Evolutionary conservation across 2,888 invertebrate species (phyloP).

Genomic region (Barypeithes pellucidus): DNA sequence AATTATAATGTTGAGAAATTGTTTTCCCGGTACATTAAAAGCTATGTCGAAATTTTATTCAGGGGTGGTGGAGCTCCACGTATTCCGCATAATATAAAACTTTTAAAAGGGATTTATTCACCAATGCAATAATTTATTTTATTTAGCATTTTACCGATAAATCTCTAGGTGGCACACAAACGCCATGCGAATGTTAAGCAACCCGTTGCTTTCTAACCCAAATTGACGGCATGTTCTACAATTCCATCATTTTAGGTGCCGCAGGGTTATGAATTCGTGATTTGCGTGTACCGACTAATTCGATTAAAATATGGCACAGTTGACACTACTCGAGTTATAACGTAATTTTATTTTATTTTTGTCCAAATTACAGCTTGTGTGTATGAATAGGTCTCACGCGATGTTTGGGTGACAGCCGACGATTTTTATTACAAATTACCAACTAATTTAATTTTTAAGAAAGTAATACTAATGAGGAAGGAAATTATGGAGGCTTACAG

Average conservation of each 20-base stretch:
- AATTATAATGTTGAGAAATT: no score
- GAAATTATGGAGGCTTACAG: neutral
- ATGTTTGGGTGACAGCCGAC: constrained; percentile 8
- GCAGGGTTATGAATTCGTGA: constrained; percentile 48
- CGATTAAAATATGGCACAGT: constrained; percentile 46
- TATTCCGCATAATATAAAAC: constrained; percentile 34
- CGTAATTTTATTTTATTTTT: constrained; percentile 46
- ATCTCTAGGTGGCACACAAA: constrained; percentile 35
- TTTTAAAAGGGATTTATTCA: constrained; percentile 14
- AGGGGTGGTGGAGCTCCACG: neutral
- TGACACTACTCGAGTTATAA: constrained; percentile 49
- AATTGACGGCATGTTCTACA: constrained; percentile 27
- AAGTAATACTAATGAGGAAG: neutral
- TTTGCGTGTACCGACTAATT: constrained; percentile 51
- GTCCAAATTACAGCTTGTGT: constrained; percentile 34
- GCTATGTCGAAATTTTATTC: no score
- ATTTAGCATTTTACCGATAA: constrained; percentile 46
- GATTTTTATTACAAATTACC: constrained; percentile 10
- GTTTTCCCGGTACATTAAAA: no score
- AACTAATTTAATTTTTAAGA: constrained; percentile 3
- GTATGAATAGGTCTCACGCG: constrained; percentile 38
- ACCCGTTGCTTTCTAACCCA: constrained; percentile 23
- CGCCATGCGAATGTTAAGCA: constrained; percentile 26
- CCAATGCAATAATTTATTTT: constrained; percentile 49
- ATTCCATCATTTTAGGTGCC: constrained; percentile 36